Conservation (phyloP, 2,113 vertebrate genomes). For the Dasyornis broadbenti region DNA sequence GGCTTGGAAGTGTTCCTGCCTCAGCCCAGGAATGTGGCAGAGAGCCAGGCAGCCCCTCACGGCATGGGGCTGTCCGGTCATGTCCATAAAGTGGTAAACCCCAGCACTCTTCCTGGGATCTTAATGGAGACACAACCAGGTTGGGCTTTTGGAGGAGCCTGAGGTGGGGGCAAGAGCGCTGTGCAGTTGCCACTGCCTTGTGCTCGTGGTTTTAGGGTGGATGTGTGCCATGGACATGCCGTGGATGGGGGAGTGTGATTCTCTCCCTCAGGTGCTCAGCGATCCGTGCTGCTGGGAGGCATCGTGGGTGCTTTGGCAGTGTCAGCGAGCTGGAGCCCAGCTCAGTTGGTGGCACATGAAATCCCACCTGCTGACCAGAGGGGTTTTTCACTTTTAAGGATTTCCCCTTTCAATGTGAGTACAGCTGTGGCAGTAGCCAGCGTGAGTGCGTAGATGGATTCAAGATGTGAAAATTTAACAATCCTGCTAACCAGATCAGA, state of each 20-base stretch:
- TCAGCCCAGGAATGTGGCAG: not conserved
- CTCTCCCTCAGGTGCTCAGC: not conserved
- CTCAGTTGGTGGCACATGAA: not conserved
- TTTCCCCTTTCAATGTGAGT: not conserved
- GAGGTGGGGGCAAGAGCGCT: not conserved
- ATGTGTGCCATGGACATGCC: not conserved
- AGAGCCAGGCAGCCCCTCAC: not conserved
- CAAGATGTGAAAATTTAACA: not conserved
- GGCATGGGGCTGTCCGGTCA: fast-evolving
- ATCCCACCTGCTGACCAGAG: not conserved
- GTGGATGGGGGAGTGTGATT: fast-evolving
- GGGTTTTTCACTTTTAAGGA: not conserved
- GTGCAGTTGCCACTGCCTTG: not conserved
- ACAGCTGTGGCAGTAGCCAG: not conserved
- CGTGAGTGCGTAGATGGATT: fast-evolving
- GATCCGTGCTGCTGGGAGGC: fast-evolving
- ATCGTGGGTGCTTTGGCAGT: fast-evolving
- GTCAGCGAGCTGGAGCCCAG: not conserved
- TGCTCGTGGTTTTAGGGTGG: not conserved
- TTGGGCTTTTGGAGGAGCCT: not conserved
- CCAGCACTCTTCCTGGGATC: not conserved
- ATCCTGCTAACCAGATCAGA: not conserved
- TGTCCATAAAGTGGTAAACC: not conserved
- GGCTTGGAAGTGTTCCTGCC: not conserved
- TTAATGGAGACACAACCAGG: not conserved